phyloP scores from a whole-genome alignment of 2,888 invertebrate genomes.

The Tenthredo amoena region DNA sequence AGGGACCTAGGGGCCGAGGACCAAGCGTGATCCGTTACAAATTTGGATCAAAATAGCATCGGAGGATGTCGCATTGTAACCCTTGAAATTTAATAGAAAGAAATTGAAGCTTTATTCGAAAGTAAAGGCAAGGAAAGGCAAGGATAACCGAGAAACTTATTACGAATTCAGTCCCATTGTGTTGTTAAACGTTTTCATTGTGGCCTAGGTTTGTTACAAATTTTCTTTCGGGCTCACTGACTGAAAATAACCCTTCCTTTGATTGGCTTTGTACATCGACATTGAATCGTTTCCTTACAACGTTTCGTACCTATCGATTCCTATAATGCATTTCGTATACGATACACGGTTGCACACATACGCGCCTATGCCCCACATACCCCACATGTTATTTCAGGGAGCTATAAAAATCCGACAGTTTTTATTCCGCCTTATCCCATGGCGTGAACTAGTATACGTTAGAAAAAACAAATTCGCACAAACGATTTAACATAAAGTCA shows the following conservation, averaged over 20 bases:
- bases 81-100: slow-evolving; percentile 45
- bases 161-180: slow-evolving; percentile 47
- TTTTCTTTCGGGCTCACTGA: slow-evolving; percentile 69
- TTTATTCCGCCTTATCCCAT: background rate
- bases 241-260: slow-evolving; percentile 70
- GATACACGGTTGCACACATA: background rate
- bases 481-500: slow-evolving; percentile 1
- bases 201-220: slow-evolving; percentile 66
- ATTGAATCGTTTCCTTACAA: slow-evolving; percentile 62
- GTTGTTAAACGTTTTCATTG: slow-evolving; percentile 51
- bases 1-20: background rate
- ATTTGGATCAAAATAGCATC: slow-evolving; percentile 49
- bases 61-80: slow-evolving; percentile 42
- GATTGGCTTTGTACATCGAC: slow-evolving; percentile 72
- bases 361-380: background rate
- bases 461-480: slow-evolving; percentile 8
- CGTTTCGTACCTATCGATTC: slow-evolving; percentile 1
- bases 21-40: slow-evolving; percentile 46
- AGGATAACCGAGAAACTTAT: slow-evolving; percentile 40
- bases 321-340: background rate
- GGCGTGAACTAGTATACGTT: background rate
- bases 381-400: slow-evolving; percentile 1
- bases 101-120: slow-evolving; percentile 46
- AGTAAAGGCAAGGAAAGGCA: slow-evolving; percentile 18
- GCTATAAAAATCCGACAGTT: background rate